phyloP scores from a whole-genome alignment of 2,888 invertebrate species.

The Abrostola triplasia region DNA sequence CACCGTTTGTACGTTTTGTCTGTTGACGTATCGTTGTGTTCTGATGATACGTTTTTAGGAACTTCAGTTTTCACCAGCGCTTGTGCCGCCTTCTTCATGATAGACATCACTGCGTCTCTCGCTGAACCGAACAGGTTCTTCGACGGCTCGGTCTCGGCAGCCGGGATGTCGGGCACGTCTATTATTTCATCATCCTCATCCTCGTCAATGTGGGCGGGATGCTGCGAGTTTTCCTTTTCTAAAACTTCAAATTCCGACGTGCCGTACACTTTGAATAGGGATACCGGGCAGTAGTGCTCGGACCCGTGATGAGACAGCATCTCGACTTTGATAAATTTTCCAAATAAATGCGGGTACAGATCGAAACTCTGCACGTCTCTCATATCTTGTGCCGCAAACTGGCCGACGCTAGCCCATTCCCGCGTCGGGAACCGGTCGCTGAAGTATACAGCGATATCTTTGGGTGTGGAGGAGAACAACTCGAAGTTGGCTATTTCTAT shows the following conservation, averaged over 20 bases:
- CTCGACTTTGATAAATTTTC: slow-evolving; percentile 97
- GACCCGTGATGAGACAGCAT: slow-evolving; percentile 97
- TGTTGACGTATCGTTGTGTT: slow-evolving; percentile 81
- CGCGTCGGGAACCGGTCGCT: slow-evolving; percentile 96
- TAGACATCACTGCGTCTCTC: slow-evolving; percentile 96
- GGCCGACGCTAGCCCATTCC: slow-evolving; percentile 97
- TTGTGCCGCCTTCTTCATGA: slow-evolving; percentile 97
- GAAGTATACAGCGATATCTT: slow-evolving; percentile 95
- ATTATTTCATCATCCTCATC: slow-evolving; percentile 91
- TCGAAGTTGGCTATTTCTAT: slow-evolving; percentile 99
- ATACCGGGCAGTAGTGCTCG: slow-evolving; percentile 99
- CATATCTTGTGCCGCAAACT: slow-evolving; percentile 95
- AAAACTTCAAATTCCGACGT: slow-evolving; percentile 97
- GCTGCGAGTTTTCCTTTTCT: slow-evolving; percentile 93
- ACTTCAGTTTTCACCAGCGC: slow-evolving; percentile 93
- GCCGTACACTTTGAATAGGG: slow-evolving; percentile 97
- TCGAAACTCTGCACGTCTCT: slow-evolving; percentile 95
- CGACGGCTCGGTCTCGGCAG: slow-evolving; percentile 85
- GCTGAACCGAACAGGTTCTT: slow-evolving; percentile 95
- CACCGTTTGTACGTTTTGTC: slow-evolving; percentile 87
- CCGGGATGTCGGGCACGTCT: slow-evolving; percentile 85
- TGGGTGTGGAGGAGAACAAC: slow-evolving; percentile 98
- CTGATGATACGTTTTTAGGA: slow-evolving; percentile 88
- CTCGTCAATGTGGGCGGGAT: slow-evolving; percentile 89
- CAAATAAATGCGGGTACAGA: slow-evolving; percentile 93